Evolutionary conservation across 1,140 invertebrate genomes (phyloP).

Genomic region (Ctenoplectra terminalis): DNA sequence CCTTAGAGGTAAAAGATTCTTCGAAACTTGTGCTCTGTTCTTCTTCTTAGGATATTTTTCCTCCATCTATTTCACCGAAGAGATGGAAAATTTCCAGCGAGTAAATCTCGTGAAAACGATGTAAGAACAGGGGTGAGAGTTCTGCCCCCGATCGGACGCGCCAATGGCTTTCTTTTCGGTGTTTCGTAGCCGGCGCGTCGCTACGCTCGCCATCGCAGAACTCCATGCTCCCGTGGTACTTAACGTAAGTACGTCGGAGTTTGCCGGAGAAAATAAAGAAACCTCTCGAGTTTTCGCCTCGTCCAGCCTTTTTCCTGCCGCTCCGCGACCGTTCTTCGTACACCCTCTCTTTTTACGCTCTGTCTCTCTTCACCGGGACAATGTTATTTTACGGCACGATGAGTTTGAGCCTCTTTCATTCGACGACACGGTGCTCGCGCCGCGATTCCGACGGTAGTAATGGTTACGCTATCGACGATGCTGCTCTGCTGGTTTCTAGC

Average conservation of each 20-base stretch:
- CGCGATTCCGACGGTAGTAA: conserved; percentile 56
- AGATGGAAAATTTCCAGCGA: conserved; percentile 2
- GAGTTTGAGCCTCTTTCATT: conserved; percentile 83
- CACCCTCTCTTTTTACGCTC: neutral
- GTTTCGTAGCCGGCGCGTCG: conserved; percentile 40
- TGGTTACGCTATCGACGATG: conserved; percentile 36
- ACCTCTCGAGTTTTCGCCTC: conserved; percentile 65
- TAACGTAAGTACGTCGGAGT: conserved; percentile 76
- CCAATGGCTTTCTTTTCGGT: conserved; percentile 38
- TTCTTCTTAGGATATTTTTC: too few species aligned
- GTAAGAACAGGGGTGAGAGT: neutral
- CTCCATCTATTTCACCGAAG: neutral
- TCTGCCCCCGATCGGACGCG: conserved; percentile 14
- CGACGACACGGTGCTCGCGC: conserved; percentile 72
- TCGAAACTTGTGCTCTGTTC: neutral
- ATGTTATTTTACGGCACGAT: conserved; percentile 83
- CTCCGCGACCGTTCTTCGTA: conserved; percentile 19
- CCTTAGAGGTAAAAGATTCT: neutral
- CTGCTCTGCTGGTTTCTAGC: conserved; percentile 54
- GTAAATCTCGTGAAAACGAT: neutral
- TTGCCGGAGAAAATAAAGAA: conserved; percentile 76
- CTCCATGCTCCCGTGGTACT: conserved; percentile 65
- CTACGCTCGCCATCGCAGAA: conserved; percentile 30
- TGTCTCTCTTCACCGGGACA: conserved; percentile 72
- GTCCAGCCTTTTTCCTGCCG: conserved; percentile 32